These are phyloP conservation scores for Aplochiton taeniatus DNA, from an alignment of 2,797 vertebrate genomes.

Conservation along the genomic window DNA sequence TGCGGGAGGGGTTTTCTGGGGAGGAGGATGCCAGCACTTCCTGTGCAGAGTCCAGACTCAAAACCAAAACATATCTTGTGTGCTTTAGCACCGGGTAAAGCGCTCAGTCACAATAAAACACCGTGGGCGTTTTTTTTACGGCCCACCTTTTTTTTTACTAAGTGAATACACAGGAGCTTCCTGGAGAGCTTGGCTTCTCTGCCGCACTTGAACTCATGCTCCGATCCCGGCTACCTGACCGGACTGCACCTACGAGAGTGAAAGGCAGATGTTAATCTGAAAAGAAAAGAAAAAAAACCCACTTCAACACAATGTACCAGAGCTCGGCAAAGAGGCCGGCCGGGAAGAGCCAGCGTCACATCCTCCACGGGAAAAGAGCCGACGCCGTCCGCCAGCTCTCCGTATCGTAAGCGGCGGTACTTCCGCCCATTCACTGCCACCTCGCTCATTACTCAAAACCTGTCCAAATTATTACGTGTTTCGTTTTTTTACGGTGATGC, in stretches of 20 bases:
- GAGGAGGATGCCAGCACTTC: neutral
- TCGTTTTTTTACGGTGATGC: slow-evolving; percentile 32
- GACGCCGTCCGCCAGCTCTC: slow-evolving; percentile 22
- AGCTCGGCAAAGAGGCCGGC: slow-evolving; percentile 19
- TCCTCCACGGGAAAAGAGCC: slow-evolving; percentile 47
- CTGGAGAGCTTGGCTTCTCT: neutral
- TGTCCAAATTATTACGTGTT: slow-evolving; percentile 1
- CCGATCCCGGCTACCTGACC: slow-evolving; percentile 19
- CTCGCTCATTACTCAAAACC: slow-evolving; percentile 38
- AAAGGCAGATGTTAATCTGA: slow-evolving; percentile 41
- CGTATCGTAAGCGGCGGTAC: slow-evolving; percentile 48
- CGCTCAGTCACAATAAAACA: slow-evolving; percentile 7
- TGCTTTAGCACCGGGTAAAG: slow-evolving; percentile 7
- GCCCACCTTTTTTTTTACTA: neutral
- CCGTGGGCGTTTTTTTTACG: neutral
- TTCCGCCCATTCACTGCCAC: slow-evolving; percentile 67
- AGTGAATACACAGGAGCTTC: slow-evolving; percentile 9
- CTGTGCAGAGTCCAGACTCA: neutral
- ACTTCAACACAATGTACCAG: slow-evolving; percentile 58
- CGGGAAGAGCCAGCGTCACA: slow-evolving; percentile 46
- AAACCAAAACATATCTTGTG: slow-evolving; percentile 4
- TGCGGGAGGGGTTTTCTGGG: neutral
- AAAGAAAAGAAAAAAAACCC: too few relatives aligned
- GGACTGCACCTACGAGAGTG: slow-evolving; percentile 37
- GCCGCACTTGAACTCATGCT: slow-evolving; percentile 32